Evolutionary conservation across 1,140 invertebrate genomes (phyloP).

Genomic region (Catajapyx aquilonaris): DNA sequence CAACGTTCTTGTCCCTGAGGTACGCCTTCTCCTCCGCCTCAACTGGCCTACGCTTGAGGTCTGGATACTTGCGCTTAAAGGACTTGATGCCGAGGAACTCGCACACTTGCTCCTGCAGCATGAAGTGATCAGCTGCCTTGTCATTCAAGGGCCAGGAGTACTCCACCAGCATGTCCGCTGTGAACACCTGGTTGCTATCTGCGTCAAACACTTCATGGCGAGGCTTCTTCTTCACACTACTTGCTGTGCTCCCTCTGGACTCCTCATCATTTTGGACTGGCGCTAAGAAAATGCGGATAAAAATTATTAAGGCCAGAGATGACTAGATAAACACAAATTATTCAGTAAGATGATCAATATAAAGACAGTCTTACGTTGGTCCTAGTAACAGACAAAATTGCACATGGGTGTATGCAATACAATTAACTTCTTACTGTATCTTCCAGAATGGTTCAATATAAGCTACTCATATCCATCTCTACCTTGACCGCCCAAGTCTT

Average conservation of each 20-base stretch:
- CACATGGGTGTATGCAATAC: too few relatives aligned
- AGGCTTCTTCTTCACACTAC: conserved; percentile 38
- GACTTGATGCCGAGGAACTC: conserved; percentile 83
- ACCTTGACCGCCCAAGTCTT: too few relatives aligned
- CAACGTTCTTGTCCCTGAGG: conserved; percentile 59
- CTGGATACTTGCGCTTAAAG: conserved; percentile 88
- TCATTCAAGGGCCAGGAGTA: conserved; percentile 76
- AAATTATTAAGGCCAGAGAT: too few relatives aligned
- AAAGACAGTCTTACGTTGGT: too few relatives aligned
- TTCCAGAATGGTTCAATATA: too few relatives aligned
- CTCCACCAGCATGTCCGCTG: conserved; percentile 71
- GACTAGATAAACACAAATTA: too few relatives aligned
- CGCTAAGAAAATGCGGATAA: conserved; percentile 1
- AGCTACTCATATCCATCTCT: too few relatives aligned
- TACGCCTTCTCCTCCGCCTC: conserved; percentile 79
- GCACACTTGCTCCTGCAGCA: conserved; percentile 82
- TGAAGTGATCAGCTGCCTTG: conserved; percentile 27
- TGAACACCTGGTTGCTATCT: conserved; percentile 38
- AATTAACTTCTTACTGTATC: too few relatives aligned
- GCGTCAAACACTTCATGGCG: conserved; percentile 52
- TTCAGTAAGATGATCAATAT: too few relatives aligned
- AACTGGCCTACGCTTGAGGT: conserved; percentile 57
- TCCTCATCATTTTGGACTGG: not conserved
- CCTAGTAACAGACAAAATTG: too few relatives aligned
- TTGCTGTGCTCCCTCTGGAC: conserved; percentile 40